Evolutionary conservation across 2,113 vertebrate genomes (phyloP).

Genomic region (Phasianus colchicus): DNA sequence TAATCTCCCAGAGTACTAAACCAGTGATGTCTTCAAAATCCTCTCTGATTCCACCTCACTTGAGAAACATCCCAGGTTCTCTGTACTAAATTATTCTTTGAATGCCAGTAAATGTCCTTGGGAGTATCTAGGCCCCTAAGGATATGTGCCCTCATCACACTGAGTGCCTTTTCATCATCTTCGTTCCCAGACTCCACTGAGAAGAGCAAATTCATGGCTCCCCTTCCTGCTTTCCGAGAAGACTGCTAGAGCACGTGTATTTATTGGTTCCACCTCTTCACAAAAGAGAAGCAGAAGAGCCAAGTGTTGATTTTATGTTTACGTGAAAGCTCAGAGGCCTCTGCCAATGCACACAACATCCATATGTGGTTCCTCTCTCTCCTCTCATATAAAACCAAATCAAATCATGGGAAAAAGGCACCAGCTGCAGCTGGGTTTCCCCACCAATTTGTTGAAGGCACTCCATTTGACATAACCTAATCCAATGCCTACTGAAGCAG

Average conservation of each 20-base stretch:
- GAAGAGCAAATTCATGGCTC: not conserved
- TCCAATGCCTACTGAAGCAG: rapidly evolving
- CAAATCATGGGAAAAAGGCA: not conserved
- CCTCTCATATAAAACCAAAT: not conserved
- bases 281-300: not conserved
- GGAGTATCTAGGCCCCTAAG: not conserved
- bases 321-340: not conserved
- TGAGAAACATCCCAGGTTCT: not conserved
- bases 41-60: not conserved
- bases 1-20: not conserved
- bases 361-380: not conserved
- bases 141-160: not conserved
- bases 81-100: not conserved
- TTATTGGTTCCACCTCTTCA: rapidly evolving
- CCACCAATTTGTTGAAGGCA: not conserved
- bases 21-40: not conserved
- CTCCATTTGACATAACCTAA: not conserved
- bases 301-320: not conserved
- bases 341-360: not conserved
- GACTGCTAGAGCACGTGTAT: not conserved
- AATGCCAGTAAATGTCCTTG: not conserved
- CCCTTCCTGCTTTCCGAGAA: not conserved
- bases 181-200: not conserved
- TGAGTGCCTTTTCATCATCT: not conserved
- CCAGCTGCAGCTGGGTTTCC: not conserved